Evolutionary conservation across 2,888 invertebrate genomes (phyloP), one percentile per base, ranked within the genome.

Genomic region (Hetaerina titia): DNA sequence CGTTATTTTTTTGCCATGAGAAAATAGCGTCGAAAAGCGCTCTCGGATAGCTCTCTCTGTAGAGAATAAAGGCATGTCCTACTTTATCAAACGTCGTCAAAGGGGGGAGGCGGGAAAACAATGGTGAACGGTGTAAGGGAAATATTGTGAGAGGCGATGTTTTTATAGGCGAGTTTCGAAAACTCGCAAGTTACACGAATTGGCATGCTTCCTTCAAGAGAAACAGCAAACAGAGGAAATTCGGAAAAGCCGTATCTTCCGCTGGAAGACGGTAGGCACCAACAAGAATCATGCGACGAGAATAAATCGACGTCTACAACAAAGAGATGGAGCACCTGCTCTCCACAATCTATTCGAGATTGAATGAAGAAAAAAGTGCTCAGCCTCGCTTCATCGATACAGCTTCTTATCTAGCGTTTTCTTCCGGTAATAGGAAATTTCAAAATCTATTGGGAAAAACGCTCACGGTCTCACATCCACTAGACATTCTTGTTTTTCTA

Each of bases 141-240:
- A 81, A 81, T 81, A 81, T 81, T 81, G 81, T 81, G 25, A 25
- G 81, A 81, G 81, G 81, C 81, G 31, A 31, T 81, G 81, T 81
- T 81, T 81, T 81, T 81, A 31, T 22, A 31, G n/a, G 31, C 7
- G 31, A 81, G 81, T 81, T 81, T 81, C 81, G 81, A 25, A 81
- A 81, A 81, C 81, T 31, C 25, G 31, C 25, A 81, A 81, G 81
- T 31, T 31, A 31, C 31, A 81, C n/a, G 25, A 81, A 81, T 81
- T 31, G 81, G 81, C 31, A 81, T 31, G 31, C 81, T 81, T 31
- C 22, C 81, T 81, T 81, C 81, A 13, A 31, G 81, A 15, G 81
- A 11, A 13, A 81, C 31, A 31, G 81, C 31, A 31, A 81, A 81
- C 31, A 81, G 13, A n/a, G 81, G 81, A 22, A 81, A 81, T 25